Evolutionary conservation across 1,140 invertebrate genomes (phyloP).

Genomic region (Meteorus sp.): DNA sequence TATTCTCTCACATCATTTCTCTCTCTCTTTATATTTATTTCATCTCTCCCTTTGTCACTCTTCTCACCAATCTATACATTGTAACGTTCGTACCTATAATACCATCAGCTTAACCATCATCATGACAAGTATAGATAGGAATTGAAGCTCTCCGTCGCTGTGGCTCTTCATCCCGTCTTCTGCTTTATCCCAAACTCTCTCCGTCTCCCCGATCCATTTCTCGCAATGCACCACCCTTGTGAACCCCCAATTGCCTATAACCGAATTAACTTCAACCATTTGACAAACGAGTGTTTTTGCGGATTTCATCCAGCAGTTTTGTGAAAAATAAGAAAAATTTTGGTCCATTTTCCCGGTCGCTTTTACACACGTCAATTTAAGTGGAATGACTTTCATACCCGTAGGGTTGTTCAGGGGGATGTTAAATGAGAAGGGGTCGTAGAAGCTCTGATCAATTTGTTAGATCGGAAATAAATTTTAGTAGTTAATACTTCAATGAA

Average conservation of each 20-base stretch:
- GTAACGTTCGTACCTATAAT: too few relatives aligned
- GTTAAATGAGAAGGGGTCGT: too few relatives aligned
- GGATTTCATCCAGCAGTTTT: slow-evolving; percentile 32
- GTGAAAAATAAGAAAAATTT: slow-evolving; percentile 18
- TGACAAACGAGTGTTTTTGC: slow-evolving; percentile 54
- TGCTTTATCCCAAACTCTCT: too few relatives aligned
- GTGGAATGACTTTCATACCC: too few relatives aligned
- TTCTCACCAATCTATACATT: background rate
- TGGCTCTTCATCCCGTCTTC: slow-evolving; percentile 35
- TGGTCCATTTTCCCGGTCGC: slow-evolving; percentile 3
- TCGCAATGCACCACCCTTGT: slow-evolving; percentile 30
- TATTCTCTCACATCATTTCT: slow-evolving; percentile 1
- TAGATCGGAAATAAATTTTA: too few relatives aligned
- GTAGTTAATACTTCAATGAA: too few relatives aligned
- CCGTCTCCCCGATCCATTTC: too few relatives aligned
- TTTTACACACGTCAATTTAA: background rate
- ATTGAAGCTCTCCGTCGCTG: background rate
- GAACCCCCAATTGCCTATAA: slow-evolving; percentile 46
- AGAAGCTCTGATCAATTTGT: too few relatives aligned
- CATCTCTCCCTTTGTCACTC: background rate
- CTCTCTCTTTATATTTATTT: slow-evolving; percentile 2
- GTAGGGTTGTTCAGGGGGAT: too few relatives aligned
- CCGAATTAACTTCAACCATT: slow-evolving; percentile 54
- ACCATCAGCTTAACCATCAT: too few relatives aligned
- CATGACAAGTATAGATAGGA: too few relatives aligned